These are phyloP conservation scores for Scolopax mira DNA, from an alignment of 2,113 vertebrate genomes.

Conservation along the genomic window DNA sequence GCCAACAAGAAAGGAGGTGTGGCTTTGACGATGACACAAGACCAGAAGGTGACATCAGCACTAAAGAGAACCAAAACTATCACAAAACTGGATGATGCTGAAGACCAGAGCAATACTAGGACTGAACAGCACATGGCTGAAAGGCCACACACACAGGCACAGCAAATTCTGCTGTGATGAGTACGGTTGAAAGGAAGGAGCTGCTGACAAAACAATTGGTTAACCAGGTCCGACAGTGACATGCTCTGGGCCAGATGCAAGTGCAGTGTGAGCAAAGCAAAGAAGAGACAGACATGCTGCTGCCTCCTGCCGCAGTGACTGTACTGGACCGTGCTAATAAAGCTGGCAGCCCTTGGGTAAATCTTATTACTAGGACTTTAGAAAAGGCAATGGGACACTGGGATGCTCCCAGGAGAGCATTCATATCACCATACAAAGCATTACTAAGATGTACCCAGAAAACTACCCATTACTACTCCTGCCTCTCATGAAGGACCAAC, in stretches of 20 bases:
- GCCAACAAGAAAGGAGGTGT: not conserved
- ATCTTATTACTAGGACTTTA: not conserved
- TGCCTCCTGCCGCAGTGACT: not conserved
- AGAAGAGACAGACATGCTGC: not conserved
- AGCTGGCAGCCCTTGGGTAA: not conserved
- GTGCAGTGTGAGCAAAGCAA: not conserved
- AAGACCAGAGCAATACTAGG: not conserved
- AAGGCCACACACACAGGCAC: rapidly evolving
- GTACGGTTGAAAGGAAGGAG: not conserved
- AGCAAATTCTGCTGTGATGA: not conserved
- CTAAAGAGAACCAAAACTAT: not conserved
- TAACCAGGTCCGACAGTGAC: rapidly evolving
- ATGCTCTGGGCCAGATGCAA: not conserved
- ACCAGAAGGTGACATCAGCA: not conserved
- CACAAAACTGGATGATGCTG: not conserved
- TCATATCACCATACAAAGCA: rapidly evolving
- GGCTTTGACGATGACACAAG: not conserved
- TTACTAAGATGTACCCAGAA: not conserved
- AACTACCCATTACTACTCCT: not conserved
- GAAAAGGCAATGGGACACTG: not conserved
- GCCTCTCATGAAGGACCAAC: not conserved
- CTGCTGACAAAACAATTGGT: not conserved
- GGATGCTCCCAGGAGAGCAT: not conserved
- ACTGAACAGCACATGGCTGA: not conserved
- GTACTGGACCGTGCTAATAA: not conserved